Evolutionary conservation across 2,113 vertebrate genomes (phyloP), one percentile per base, ranked within the genome.

Genomic region (Eolophus roseicapilla): DNA sequence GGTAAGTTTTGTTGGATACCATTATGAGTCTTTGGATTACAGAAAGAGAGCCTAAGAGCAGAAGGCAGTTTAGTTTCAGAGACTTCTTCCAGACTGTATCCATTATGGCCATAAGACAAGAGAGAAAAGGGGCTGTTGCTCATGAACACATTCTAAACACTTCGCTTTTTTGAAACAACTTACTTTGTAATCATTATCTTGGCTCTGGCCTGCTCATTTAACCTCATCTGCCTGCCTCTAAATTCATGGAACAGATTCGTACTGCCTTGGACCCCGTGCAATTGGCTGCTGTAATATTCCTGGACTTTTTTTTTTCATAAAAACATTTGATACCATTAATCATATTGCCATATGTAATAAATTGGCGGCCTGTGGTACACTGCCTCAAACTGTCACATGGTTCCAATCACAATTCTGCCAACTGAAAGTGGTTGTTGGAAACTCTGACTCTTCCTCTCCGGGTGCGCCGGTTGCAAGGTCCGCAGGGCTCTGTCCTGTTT

Each of bases 301-400:
- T 95, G 91, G 95, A 89, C 82, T 24, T 70, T 46, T 57, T 31
- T 39, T 90, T 76, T 70, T 50, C 8, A 49, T 44, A 50, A 64
- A 84, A 94, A 44, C 97, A 98, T 96, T 98, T 97, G 97, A 98
- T 98, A 98, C 96, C 97, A 98, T 98, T 98, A 98, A 98, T 98
- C 98, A 98, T 97, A 96, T 97, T 98, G 98, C 98, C 98, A 98
- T 97, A 97, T 98, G 98, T 97, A 98, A 98, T 94, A 97, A 97
- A 97, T 98, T 98, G 98, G 98, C 98, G 94, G 97, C 95, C 92
- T 95, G 95, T 95, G 96, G 97, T 97, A 96, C 95, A 49, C 93
- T 69, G 96, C 97, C 98, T 98, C 95, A 91, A 98, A 97, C 92
- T 86, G 97, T 98, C 98, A 98, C 98, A 97, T 97, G 98, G 97